Evolutionary conservation across 1,140 invertebrate species (phyloP), one percentile per base, ranked within the genome.

Genomic region (Caenorhabditis remanei): DNA sequence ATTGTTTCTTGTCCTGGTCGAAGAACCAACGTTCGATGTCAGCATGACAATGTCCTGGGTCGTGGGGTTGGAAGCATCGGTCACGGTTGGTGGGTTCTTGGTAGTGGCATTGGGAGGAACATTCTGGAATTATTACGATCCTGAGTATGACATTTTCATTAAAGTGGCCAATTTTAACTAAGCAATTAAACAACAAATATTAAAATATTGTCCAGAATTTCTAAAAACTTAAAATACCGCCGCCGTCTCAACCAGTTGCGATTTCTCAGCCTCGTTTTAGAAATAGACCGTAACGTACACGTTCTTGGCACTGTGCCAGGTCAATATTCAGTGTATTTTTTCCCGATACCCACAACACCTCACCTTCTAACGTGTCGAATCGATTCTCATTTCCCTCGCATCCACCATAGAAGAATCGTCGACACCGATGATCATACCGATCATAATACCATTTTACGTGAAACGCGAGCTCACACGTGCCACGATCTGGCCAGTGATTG

Each of bases 381-480:
- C 95, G 95, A 94, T 98, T 98, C 91, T 94, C 94, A 94, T 97
- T 98, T 88, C 96, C 97, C 90, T 95, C 95, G 94, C 97, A 97
- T 87, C 97, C 97, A 85, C 95, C 95, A 94, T 96, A 98, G 94
- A 96, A 97, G 94, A 98, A 98, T 67, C 96, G 96, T 94, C 96
- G 94, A 94, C 97, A 98, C 86, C 95, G 94, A 92, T 96, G 96
- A 93, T 96, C 95, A 53, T 94, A 94, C 67, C 94, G 93, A 93
- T 96, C 96, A 94, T 96, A 98, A 93, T 95, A 87, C 96, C 96
- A 98, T 90, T 89, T 89, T 7, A 89, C 84, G 53, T 88, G 43
- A 21, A 89, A 89, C 40, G 53, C 58, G 11, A 32, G 46, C 41
- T 88, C 83, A 85, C 88, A 89, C 16, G 84, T 82, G n/a, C 88